Conservation (phyloP, 1,140 invertebrate genomes). For the Meloidogyne hapla region DNA sequence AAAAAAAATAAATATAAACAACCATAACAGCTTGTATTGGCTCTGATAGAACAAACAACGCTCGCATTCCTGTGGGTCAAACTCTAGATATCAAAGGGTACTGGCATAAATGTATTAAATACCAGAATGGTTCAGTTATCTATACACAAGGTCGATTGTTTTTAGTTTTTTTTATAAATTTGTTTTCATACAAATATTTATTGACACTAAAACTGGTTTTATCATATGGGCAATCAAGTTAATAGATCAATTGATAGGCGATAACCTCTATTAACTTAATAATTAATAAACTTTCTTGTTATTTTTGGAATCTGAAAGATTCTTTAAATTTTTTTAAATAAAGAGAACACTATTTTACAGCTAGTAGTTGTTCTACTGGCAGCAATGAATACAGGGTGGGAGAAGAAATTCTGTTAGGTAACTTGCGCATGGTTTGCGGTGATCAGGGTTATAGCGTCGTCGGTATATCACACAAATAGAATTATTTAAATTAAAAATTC, state of each 20-base stretch:
- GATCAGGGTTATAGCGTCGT: slow-evolving; percentile 48
- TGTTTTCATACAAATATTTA: background rate
- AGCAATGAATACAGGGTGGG: slow-evolving; percentile 53
- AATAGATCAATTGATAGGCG: no score
- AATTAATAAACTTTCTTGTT: no score
- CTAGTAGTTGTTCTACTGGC: slow-evolving; percentile 31
- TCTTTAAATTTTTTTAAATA: background rate
- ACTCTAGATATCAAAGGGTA: slow-evolving; percentile 33
- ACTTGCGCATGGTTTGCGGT: slow-evolving; percentile 45
- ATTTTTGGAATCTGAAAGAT: no score
- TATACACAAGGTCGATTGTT: slow-evolving; percentile 47
- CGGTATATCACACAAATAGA: slow-evolving; percentile 25
- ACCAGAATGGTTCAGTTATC: slow-evolving; percentile 48
- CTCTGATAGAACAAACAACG: slow-evolving; percentile 33
- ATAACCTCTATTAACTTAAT: no score
- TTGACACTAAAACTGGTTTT: background rate
- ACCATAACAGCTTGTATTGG: slow-evolving; percentile 31
- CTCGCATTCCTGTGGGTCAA: slow-evolving; percentile 34
- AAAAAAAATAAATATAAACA: background rate
- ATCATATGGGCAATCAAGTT: background rate
- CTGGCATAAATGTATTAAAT: slow-evolving; percentile 41
- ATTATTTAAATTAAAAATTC: background rate
- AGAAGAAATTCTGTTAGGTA: slow-evolving; percentile 45
- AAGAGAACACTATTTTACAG: slow-evolving; percentile 16
- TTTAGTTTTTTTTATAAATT: background rate